Evolutionary conservation across 2,797 vertebrate species (phyloP).

Genomic region (Acanthopagrus latus): DNA sequence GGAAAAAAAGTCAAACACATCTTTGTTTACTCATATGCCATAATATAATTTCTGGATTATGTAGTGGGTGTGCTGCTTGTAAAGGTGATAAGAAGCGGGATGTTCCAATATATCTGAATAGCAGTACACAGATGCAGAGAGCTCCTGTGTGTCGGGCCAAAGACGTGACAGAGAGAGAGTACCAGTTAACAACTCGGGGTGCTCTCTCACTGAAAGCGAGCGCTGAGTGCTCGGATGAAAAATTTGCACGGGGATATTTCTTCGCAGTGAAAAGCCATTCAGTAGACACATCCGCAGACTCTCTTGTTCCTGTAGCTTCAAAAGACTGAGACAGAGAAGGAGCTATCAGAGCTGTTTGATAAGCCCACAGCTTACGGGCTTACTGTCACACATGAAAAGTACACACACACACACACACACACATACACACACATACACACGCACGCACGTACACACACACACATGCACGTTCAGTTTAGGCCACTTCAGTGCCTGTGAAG

Average conservation of each 20-base stretch:
- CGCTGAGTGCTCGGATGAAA: conserved; percentile 30
- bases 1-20: neutral
- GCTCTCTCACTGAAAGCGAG: conserved; percentile 29
- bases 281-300: conserved; percentile 41
- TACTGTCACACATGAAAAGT: conserved; percentile 73
- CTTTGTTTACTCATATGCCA: too few relatives aligned
- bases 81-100: neutral
- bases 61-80: neutral
- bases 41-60: neutral
- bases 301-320: conserved; percentile 69
- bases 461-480: conserved; percentile 43
- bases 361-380: conserved; percentile 72
- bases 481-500: conserved; percentile 65
- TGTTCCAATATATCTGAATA: conserved; percentile 1
- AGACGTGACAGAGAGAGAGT: conserved; percentile 21
- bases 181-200: conserved; percentile 14
- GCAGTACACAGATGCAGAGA: neutral
- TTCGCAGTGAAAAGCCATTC: conserved; percentile 35
- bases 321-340: conserved; percentile 61
- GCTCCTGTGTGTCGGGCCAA: neutral
- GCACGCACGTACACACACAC: conserved; percentile 25
- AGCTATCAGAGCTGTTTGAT: conserved; percentile 70
- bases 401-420: conserved; percentile 35
- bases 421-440: conserved; percentile 21
- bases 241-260: conserved; percentile 40